Base-by-base conservation (phyloP, 2,113 vertebrate genomes). In the Elachura formosa region DNA sequence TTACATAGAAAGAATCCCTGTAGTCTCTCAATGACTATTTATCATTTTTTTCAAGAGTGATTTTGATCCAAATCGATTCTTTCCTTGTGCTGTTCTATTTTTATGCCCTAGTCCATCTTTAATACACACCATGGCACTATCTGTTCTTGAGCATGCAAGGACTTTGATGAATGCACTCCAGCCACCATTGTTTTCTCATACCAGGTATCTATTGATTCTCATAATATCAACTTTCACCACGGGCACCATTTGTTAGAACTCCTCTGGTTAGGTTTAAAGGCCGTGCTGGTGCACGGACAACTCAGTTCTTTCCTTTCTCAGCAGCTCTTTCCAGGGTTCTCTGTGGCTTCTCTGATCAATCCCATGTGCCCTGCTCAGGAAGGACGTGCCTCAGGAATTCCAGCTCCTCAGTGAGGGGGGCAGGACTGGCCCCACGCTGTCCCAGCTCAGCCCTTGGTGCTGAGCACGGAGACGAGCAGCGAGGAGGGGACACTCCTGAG, bases 81-180 rank as follows among this genome's bases (percentile, higher is more conserved):
- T 88, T 83, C 68, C 82, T 83, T 51, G 67, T 93, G 85, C 78
- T 90, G 19, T 67, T 96, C 81, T 91, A 29, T 95, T 93, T 95
- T 92, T 93, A 85, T 87, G 79, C 75, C 58, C 49, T 73, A 82
- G 69, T 56, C 79, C 59, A 46, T 85, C 90, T 95, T 93, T 90
- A 88, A 83, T 84, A 66, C 11, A 83, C 46, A 34, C 69, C 83
- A 13, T 6, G 1, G 75, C 79, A 46, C 54, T 90, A 33, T 64
- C 82, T 80, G 41, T 29, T 96, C 73, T 72, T 23, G 48, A 52
- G 52, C 23, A 10, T 36, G 61, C 40, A 38, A 87, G 58, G 87
- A 87, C 89, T 94, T 94, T 94, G 92, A 96, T 93, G 81, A 73
- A 96, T 94, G 79, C 18, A 94, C 92, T 95, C 43, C 75, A 93